Conservation (phyloP, 2,888 invertebrate genomes). For the Mythimna albipuncta region DNA sequence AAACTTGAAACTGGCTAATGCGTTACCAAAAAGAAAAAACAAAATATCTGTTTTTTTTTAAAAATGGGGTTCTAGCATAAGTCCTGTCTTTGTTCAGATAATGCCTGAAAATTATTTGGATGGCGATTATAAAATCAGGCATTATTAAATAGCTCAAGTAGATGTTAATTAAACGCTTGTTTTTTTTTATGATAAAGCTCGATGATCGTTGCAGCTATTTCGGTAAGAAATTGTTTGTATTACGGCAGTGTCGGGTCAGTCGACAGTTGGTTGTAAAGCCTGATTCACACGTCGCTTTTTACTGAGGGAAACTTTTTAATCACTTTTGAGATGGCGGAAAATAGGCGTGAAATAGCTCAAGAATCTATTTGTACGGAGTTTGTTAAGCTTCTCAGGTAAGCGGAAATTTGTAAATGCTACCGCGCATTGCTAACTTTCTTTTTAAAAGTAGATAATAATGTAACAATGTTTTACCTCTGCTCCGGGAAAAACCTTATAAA, state of each 20-base stretch:
- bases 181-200: constrained; percentile 56
- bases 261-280: constrained; percentile 48
- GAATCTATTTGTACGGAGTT: constrained; percentile 25
- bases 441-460: constrained; percentile 1
- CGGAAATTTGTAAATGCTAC: constrained; percentile 39
- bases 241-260: constrained; percentile 76
- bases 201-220: constrained; percentile 86
- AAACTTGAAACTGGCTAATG: not conserved
- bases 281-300: constrained; percentile 42
- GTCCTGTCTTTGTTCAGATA: not conserved
- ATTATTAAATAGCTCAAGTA: constrained; percentile 68
- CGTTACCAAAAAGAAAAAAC: not conserved
- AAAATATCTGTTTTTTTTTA: not conserved
- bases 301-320: constrained; percentile 23
- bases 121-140: not conserved
- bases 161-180: constrained; percentile 55
- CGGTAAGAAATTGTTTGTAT: constrained; percentile 85
- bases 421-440: constrained; percentile 34
- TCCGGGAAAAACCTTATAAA: constrained; percentile 2
- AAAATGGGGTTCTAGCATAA: not conserved
- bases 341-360: constrained; percentile 24
- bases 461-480: not conserved
- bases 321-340: constrained; percentile 27
- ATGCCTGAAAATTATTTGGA: not conserved
- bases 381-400: constrained; percentile 10